Evolutionary conservation across 2,888 invertebrate species (phyloP).

Genomic region (Heteropelma amictum): DNA sequence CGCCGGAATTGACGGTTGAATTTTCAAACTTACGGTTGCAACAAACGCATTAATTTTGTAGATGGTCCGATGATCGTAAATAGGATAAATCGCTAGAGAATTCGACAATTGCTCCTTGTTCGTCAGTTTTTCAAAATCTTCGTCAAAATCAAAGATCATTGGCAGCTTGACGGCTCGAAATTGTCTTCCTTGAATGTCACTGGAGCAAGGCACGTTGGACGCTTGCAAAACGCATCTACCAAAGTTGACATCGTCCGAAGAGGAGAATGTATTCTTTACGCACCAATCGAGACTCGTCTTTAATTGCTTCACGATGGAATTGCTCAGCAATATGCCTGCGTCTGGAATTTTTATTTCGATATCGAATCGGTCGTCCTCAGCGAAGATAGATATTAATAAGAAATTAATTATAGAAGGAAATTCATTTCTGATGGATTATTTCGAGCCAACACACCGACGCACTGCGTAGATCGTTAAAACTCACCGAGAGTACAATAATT

Average conservation of each 20-base stretch:
- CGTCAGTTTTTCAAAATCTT: constrained; percentile 76
- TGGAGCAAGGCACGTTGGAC: constrained; percentile 82
- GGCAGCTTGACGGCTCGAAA: constrained; percentile 65
- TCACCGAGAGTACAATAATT: constrained; percentile 85
- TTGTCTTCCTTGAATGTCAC: constrained; percentile 79
- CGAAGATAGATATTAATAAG: no score
- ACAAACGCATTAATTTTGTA: constrained; percentile 87
- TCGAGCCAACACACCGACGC: neutral
- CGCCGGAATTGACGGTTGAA: no score
- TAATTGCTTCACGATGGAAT: constrained; percentile 89
- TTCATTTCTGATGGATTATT: no score
- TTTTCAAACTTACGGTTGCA: constrained; percentile 82
- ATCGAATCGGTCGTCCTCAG: neutral
- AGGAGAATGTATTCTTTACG: constrained; percentile 90
- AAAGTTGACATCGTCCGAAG: constrained; percentile 90
- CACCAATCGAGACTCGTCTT: constrained; percentile 92
- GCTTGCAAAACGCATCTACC: constrained; percentile 91
- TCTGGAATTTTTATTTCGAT: constrained; percentile 78
- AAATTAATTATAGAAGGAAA: no score
- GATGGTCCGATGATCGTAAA: constrained; percentile 82
- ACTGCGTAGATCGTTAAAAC: neutral
- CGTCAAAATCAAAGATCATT: constrained; percentile 74
- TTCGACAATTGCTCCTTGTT: constrained; percentile 78
- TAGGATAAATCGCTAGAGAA: constrained; percentile 84
- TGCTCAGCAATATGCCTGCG: constrained; percentile 92